phyloP scores from a whole-genome alignment of 2,888 invertebrate species.

The Phoronis australis region DNA sequence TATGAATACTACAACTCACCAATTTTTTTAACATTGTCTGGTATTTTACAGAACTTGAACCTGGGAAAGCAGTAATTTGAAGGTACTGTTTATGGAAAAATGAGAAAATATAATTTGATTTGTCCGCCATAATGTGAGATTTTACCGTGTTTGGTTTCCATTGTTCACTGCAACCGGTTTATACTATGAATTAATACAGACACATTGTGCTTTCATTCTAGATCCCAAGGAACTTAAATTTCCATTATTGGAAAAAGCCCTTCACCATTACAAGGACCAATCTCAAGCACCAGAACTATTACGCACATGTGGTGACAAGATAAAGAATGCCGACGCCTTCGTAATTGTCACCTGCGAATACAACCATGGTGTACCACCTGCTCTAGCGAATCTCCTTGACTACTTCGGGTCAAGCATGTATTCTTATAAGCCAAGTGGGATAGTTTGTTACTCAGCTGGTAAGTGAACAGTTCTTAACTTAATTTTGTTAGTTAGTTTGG shows the following conservation, averaged over 20 bases:
- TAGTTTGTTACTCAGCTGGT: constrained; percentile 43
- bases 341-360: constrained; percentile 52
- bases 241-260: constrained; percentile 27
- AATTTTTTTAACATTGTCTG: too few species aligned
- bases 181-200: too few species aligned
- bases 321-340: constrained; percentile 49
- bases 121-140: too few species aligned
- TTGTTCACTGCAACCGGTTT: too few species aligned
- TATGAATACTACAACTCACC: too few species aligned
- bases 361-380: constrained; percentile 54
- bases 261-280: constrained; percentile 26
- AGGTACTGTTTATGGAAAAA: too few species aligned
- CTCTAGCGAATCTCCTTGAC: constrained; percentile 53
- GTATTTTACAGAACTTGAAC: too few species aligned
- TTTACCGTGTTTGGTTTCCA: too few species aligned
- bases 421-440: constrained; percentile 41
- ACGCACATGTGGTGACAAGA: constrained; percentile 18
- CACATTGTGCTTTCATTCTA: constrained; percentile 18
- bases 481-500: too few species aligned
- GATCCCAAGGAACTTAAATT: constrained; percentile 51
- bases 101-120: too few species aligned
- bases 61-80: too few species aligned
- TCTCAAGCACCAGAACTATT: constrained; percentile 21
- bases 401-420: constrained; percentile 53
- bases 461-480: constrained; percentile 2